Evolutionary conservation across 2,797 vertebrate genomes (phyloP).

Genomic region (Austrolebias charrua): DNA sequence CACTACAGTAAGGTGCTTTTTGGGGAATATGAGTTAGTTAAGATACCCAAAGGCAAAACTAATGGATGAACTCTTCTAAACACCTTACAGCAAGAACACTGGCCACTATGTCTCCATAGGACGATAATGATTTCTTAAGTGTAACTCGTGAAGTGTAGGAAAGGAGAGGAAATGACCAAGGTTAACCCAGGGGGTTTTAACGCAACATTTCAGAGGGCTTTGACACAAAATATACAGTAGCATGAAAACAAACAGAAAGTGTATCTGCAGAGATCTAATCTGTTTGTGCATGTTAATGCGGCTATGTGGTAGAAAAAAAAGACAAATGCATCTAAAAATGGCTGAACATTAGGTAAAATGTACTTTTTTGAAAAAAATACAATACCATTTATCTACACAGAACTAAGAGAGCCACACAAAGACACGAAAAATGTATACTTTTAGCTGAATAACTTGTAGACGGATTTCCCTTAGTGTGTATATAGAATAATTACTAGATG

Average conservation of each 20-base stretch:
- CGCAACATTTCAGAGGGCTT: not conserved
- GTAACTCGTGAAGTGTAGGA: slow-evolving; percentile 17
- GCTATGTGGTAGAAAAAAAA: not conserved
- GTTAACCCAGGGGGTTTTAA: slow-evolving; percentile 1
- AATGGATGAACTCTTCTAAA: slow-evolving; percentile 55
- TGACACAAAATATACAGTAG: too few relatives aligned
- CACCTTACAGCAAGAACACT: slow-evolving; percentile 26
- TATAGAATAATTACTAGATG: slow-evolving; percentile 75
- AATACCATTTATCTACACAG: slow-evolving; percentile 3
- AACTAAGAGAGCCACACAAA: slow-evolving; percentile 10
- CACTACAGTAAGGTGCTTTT: slow-evolving; percentile 47
- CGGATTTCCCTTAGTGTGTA: slow-evolving; percentile 41
- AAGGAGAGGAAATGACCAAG: slow-evolving; percentile 17
- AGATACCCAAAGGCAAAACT: slow-evolving; percentile 56
- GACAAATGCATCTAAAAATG: not conserved
- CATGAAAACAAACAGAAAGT: not conserved
- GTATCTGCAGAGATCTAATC: not conserved
- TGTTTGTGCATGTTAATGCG: not conserved
- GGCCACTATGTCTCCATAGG: slow-evolving; percentile 20
- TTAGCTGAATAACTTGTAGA: slow-evolving; percentile 31
- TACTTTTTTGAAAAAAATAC: not conserved
- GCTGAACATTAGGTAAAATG: not conserved
- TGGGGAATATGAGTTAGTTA: slow-evolving; percentile 36
- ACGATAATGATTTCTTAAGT: slow-evolving; percentile 39
- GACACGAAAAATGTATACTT: slow-evolving; percentile 29